These are phyloP conservation scores for Triplophysa dalaica DNA, from an alignment of 2,113 vertebrate species.

Conservation along the genomic window DNA sequence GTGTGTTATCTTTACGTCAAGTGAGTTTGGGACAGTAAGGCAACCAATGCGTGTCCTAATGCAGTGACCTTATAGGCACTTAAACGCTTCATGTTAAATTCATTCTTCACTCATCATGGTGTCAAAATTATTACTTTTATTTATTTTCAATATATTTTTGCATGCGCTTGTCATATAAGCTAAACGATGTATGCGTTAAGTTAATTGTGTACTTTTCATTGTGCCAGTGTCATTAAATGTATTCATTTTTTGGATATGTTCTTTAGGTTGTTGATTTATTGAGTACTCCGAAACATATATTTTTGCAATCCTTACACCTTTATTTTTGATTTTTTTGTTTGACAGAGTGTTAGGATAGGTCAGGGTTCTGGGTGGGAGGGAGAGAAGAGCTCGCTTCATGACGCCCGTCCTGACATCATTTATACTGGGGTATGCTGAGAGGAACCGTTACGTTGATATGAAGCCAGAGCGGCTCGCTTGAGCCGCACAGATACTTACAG, in stretches of 20 bases:
- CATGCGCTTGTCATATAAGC: too few species aligned
- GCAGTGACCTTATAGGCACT: too few species aligned
- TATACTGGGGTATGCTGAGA: constrained; percentile 57
- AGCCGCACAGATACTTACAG: constrained; percentile 32
- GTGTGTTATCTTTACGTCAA: too few species aligned
- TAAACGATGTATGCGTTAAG: not conserved
- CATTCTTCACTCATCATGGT: not conserved
- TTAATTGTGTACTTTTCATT: too few species aligned
- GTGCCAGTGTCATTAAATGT: too few species aligned
- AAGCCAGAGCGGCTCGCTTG: constrained; percentile 63
- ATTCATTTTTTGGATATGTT: not conserved
- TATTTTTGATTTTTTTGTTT: constrained; percentile 7
- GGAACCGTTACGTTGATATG: constrained; percentile 66
- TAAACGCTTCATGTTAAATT: not conserved
- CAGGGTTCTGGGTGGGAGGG: constrained; percentile 41
- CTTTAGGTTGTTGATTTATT: not conserved
- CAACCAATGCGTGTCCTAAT: too few species aligned
- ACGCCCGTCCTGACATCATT: constrained; percentile 74
- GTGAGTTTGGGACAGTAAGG: too few species aligned
- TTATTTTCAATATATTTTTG: not conserved
- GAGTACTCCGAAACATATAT: not conserved
- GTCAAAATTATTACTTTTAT: not conserved
- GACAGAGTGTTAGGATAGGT: constrained; percentile 34
- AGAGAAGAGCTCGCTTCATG: constrained; percentile 57
- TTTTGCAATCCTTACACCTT: not conserved